phyloP scores from a whole-genome alignment of 2,888 invertebrate genomes.

The Synanthedon myopaeformis region DNA sequence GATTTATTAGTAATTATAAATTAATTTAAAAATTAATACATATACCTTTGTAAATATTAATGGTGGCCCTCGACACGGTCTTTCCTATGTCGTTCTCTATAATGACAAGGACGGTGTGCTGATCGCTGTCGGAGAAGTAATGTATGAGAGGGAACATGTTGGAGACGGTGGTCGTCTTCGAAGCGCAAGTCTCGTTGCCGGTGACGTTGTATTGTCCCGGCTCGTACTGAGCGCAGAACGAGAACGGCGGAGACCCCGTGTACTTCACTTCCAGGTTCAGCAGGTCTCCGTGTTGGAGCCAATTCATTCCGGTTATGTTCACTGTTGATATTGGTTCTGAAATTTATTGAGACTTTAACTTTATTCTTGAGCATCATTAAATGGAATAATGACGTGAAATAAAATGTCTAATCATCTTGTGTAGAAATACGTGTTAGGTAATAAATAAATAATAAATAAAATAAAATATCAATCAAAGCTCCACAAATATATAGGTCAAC shows the following conservation, averaged over 20 bases:
- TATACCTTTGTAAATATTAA: constrained; percentile 88
- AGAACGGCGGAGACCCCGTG: constrained; percentile 79
- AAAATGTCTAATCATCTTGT: too few relatives aligned
- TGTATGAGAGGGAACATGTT: constrained; percentile 76
- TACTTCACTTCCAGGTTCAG: constrained; percentile 78
- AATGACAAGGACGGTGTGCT: constrained; percentile 82
- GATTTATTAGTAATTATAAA: background rate
- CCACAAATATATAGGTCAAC: too few relatives aligned
- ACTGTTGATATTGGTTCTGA: constrained; percentile 79
- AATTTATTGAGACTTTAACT: constrained; percentile 16
- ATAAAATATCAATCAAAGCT: too few relatives aligned
- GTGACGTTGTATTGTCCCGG: constrained; percentile 77
- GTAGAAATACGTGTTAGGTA: background rate
- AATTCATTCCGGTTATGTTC: constrained; percentile 79
- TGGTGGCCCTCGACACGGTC: constrained; percentile 75
- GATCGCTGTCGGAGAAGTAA: constrained; percentile 77
- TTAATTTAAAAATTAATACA: constrained; percentile 1
- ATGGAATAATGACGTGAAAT: too few relatives aligned
- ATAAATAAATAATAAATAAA: too few relatives aligned
- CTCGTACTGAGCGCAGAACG: constrained; percentile 76
- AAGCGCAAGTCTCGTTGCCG: constrained; percentile 80
- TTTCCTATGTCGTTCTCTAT: constrained; percentile 82
- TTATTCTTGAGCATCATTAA: background rate
- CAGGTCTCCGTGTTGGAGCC: constrained; percentile 86
- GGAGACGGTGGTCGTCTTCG: constrained; percentile 34